Evolutionary conservation across 1,140 invertebrate species (phyloP).

Genomic region (Condylostylus longicornis): DNA sequence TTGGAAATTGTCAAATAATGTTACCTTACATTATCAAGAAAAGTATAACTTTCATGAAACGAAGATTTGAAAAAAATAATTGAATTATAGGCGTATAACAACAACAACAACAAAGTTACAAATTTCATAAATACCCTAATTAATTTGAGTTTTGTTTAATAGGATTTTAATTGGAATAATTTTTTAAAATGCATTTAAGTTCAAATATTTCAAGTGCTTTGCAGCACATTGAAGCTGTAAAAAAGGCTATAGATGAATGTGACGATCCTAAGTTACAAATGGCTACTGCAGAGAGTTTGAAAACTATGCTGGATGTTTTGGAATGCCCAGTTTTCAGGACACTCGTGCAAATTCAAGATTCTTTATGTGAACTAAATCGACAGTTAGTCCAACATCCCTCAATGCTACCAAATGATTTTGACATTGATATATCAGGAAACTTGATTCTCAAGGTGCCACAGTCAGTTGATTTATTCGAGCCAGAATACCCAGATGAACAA

Average conservation of each 20-base stretch:
- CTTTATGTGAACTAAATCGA: slow-evolving; percentile 59
- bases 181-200: slow-evolving; percentile 29
- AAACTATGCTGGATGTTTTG: slow-evolving; percentile 70
- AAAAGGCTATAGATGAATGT: slow-evolving; percentile 53
- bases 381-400: slow-evolving; percentile 78
- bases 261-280: slow-evolving; percentile 56
- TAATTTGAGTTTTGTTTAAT: too few relatives aligned
- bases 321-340: slow-evolving; percentile 85
- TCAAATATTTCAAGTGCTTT: slow-evolving; percentile 52
- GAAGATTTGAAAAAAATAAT: too few relatives aligned
- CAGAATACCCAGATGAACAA: slow-evolving; percentile 37
- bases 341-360: slow-evolving; percentile 83
- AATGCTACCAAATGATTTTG: slow-evolving; percentile 80
- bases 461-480: slow-evolving; percentile 35
- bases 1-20: too few relatives aligned
- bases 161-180: too few relatives aligned
- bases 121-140: too few relatives aligned
- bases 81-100: too few relatives aligned
- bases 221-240: slow-evolving; percentile 62
- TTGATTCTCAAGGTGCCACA: slow-evolving; percentile 43
- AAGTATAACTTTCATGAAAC: too few relatives aligned
- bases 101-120: too few relatives aligned
- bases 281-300: slow-evolving; percentile 70
- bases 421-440: slow-evolving; percentile 49
- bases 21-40: too few relatives aligned